Base-by-base conservation (phyloP, 2,888 invertebrate species). In the Nephrocerus scutellatus region DNA sequence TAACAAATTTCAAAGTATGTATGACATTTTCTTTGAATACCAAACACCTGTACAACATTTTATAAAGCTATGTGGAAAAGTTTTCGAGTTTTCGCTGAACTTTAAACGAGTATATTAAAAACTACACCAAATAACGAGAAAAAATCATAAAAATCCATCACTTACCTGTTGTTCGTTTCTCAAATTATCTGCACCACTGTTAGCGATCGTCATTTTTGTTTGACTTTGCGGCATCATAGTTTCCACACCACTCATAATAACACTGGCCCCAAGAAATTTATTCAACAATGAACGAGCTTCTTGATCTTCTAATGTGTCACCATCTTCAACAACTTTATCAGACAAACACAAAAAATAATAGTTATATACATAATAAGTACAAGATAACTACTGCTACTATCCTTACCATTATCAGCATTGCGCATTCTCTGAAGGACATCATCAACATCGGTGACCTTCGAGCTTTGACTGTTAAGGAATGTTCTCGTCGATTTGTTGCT, bases 251-350 rank as follows among this genome's bases (percentile, higher is more conserved):
- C 80, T 78, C 72, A 87, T 79, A 43, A 86, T 77, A 53, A 85
- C 84, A 54, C 82, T 82, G 47, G 85, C 83, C 40, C 86, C 86
- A 35, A 87, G 73, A 71, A 86, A 86, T 72, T 85, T 86, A 72
- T 87, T 87, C 35, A 86, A 74, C 53, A 86, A 72, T 44, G 81
- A 79, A 39, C 83, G 76, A 24, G 84, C 84, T 66, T 83, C 82
- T 24, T 72, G 65, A 64, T 84, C 84, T 60, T 82, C 82, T 20
- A 65, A 61, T 3, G 72, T 74, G 59, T 84, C 84, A 7, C 80
- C 80, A 46, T 74, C 76, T 54, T 76, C 75, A 44, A 74, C 69
- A 58, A 80, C 80, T 80, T 19, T 10, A 18, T 21, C 16, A 21
- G 20, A 29, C 6, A 9, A 23, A 33, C 26, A 21, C 23, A n/a